Evolutionary conservation across 2,888 invertebrate genomes (phyloP).

Genomic region (Glaucopsyche alexis): DNA sequence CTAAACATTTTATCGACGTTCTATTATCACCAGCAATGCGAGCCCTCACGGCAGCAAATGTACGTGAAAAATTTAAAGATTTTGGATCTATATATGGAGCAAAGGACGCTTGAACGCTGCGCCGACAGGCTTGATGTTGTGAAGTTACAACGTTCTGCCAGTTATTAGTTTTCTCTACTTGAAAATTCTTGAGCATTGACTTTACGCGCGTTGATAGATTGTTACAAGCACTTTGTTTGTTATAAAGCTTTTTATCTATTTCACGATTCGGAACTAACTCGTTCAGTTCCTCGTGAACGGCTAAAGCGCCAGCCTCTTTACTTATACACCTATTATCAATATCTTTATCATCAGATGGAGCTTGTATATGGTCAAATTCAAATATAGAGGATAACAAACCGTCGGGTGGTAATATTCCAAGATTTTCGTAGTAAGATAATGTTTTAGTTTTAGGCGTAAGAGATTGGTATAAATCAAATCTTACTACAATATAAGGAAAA

Average conservation of each 20-base stretch:
- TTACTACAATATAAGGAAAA: slow-evolving; percentile 53
- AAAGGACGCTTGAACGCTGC: slow-evolving; percentile 68
- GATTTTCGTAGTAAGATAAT: slow-evolving; percentile 52
- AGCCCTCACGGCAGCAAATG: slow-evolving; percentile 54
- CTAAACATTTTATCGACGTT: slow-evolving; percentile 52
- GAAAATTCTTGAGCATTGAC: slow-evolving; percentile 63
- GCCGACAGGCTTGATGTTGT: slow-evolving; percentile 64
- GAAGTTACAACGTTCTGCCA: slow-evolving; percentile 66
- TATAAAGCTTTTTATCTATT: slow-evolving; percentile 59
- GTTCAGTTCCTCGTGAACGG: slow-evolving; percentile 67
- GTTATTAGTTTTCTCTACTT: slow-evolving; percentile 55
- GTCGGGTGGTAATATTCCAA: slow-evolving; percentile 53
- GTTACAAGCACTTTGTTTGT: slow-evolving; percentile 69
- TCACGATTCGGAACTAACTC: slow-evolving; percentile 56
- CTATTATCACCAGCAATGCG: slow-evolving; percentile 57
- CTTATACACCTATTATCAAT: slow-evolving; percentile 60
- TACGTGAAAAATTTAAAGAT: slow-evolving; percentile 45
- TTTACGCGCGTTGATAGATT: slow-evolving; percentile 61
- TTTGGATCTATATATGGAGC: slow-evolving; percentile 57
- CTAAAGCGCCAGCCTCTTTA: slow-evolving; percentile 63
- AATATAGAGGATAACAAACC: slow-evolving; percentile 47
- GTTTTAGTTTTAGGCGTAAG: slow-evolving; percentile 55
- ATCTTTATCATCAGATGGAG: slow-evolving; percentile 48
- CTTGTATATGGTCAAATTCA: slow-evolving; percentile 46
- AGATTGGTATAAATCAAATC: slow-evolving; percentile 61